Percentiles rank a stretch among this genome's conserved stretches.
Conservation (phyloP, 2,888 invertebrate genomes). For the Tipula vernalis region DNA sequence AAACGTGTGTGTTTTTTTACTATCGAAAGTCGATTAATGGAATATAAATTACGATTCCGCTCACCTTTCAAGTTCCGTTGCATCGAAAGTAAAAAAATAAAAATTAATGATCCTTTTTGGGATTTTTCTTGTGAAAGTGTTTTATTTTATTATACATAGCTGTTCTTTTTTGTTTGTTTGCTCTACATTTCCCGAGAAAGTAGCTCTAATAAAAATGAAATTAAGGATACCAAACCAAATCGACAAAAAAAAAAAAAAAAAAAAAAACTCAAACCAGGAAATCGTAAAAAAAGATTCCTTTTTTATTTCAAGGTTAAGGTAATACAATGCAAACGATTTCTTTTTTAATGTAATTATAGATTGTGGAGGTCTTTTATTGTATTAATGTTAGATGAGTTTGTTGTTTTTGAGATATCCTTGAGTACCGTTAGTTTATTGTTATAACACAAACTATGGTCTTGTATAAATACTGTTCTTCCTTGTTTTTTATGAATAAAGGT, state of each 20-base stretch:
- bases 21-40: not conserved
- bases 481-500: not conserved
- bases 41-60: not conserved
- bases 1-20: not conserved
- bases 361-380: not conserved
- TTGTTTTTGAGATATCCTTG: not conserved
- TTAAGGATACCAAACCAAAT: not conserved
- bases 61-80: not conserved
- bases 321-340: not conserved
- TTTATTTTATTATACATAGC: not conserved
- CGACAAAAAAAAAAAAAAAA: no score
- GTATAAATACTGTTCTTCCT: not conserved
- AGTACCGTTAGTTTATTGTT: not conserved
- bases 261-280: not conserved
- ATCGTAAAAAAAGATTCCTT: conserved; percentile 4
- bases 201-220: not conserved
- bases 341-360: not conserved
- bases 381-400: not conserved
- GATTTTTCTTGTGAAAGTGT: not conserved
- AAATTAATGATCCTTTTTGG: not conserved
- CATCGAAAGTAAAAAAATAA: not conserved
- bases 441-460: not conserved
- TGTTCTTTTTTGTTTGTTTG: not conserved
- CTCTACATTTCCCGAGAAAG: not conserved
- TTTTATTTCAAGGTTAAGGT: not conserved